phyloP scores from a whole-genome alignment of 1,140 invertebrate species.

The Aphelinus atriplicis region DNA sequence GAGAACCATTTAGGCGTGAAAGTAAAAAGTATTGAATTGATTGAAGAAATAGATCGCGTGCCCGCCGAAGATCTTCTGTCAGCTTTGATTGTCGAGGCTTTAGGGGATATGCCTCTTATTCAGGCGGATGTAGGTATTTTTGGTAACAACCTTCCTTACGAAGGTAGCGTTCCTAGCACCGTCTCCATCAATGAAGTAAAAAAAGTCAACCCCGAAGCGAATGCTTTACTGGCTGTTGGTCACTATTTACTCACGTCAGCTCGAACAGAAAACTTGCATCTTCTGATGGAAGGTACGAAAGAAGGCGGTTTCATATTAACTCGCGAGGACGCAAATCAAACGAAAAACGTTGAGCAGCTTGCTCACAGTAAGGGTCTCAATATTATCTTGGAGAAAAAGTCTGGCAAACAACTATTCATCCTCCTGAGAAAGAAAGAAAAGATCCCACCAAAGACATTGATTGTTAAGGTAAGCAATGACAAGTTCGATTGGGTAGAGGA shows the following conservation, averaged over 20 bases:
- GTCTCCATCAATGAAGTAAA: constrained; percentile 73
- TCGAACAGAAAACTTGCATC: constrained; percentile 45
- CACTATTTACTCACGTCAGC: constrained; percentile 46
- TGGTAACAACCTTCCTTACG: constrained; percentile 53
- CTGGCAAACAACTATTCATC: constrained; percentile 53
- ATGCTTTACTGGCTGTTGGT: constrained; percentile 68
- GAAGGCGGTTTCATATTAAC: constrained; percentile 66
- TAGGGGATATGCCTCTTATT: constrained; percentile 71
- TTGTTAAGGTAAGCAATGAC: constrained; percentile 55
- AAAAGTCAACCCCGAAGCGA: constrained; percentile 67
- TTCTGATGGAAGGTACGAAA: constrained; percentile 51
- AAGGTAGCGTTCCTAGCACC: constrained; percentile 63
- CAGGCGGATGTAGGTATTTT: constrained; percentile 69
- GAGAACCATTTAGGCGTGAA: constrained; percentile 79
- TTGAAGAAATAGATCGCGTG: constrained; percentile 66
- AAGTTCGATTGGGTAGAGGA: constrained; percentile 67
- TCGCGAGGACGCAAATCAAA: constrained; percentile 59
- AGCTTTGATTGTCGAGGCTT: constrained; percentile 59
- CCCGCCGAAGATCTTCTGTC: constrained; percentile 69
- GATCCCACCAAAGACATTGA: constrained; percentile 38
- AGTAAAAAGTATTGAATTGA: constrained; percentile 78
- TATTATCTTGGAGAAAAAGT: constrained; percentile 53
- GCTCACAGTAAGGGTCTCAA: constrained; percentile 46
- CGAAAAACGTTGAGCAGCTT: not conserved
- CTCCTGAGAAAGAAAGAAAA: constrained; percentile 55